These are phyloP conservation scores for Calliopsis andreniformis DNA, from an alignment of 1,140 invertebrate species.

Conservation along the genomic window DNA sequence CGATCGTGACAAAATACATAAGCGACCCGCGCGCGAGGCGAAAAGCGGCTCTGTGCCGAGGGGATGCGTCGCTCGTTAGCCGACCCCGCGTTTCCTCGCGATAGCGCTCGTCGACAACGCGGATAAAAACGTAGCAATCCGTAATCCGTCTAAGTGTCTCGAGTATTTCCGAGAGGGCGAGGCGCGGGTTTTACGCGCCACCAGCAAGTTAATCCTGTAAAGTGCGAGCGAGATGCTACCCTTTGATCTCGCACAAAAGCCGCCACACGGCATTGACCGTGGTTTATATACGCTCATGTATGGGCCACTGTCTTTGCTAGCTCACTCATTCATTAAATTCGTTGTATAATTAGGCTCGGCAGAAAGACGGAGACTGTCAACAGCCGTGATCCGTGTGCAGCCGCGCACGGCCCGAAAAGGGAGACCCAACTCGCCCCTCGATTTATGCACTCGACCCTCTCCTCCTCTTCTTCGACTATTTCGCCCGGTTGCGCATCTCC, in stretches of 20 bases:
- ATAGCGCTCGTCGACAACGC: constrained; percentile 17
- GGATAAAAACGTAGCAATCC: constrained; percentile 44
- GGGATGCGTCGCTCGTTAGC: neutral
- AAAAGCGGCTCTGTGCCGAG: no score
- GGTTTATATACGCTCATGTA: constrained; percentile 79
- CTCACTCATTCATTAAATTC: constrained; percentile 81
- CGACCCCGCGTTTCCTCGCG: neutral
- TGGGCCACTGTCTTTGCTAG: constrained; percentile 79
- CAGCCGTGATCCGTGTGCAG: constrained; percentile 26
- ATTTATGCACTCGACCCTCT: constrained; percentile 12
- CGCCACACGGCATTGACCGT: constrained; percentile 81
- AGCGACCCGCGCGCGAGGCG: neutral
- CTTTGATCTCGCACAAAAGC: constrained; percentile 80
- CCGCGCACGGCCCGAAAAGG: constrained; percentile 19
- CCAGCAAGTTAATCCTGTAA: constrained; percentile 56
- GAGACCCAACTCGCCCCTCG: constrained; percentile 10
- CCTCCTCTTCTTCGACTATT: constrained; percentile 27
- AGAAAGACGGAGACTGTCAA: constrained; percentile 44
- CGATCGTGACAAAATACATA: neutral
- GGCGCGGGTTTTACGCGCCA: constrained; percentile 51
- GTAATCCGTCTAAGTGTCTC: constrained; percentile 49
- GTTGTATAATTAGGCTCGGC: constrained; percentile 80
- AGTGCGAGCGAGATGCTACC: constrained; percentile 65
- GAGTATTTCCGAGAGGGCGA: constrained; percentile 44
- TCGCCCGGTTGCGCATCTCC: constrained; percentile 10